phyloP scores from a whole-genome alignment of 2,113 vertebrate genomes.

The Cebidichthys violaceus region DNA sequence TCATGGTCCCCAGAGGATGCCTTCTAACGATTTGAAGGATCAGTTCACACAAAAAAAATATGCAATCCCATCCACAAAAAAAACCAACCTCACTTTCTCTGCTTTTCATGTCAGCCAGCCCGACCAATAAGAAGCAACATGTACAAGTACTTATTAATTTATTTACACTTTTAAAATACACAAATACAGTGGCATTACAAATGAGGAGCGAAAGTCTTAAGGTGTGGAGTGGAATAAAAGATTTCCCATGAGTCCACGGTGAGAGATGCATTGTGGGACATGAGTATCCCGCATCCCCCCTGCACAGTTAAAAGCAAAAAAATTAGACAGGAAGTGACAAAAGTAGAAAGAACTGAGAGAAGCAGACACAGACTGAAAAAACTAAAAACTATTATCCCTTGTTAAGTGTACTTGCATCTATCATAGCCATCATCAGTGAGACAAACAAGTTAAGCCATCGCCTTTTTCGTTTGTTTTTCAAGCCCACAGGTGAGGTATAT shows the following conservation, averaged over 20 bases:
- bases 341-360: constrained; percentile 21
- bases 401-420: constrained; percentile 61
- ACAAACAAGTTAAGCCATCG: constrained; percentile 52
- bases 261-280: constrained; percentile 65
- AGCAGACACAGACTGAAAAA: constrained; percentile 34
- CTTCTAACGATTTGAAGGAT: background rate
- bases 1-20: background rate
- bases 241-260: constrained; percentile 76
- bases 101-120: background rate
- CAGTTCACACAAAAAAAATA: background rate
- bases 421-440: constrained; percentile 60
- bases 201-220: constrained; percentile 78
- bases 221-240: constrained; percentile 51
- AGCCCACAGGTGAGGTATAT: constrained; percentile 57
- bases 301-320: constrained; percentile 60
- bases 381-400: constrained; percentile 12
- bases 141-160: constrained; percentile 92
- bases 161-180: constrained; percentile 97
- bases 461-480: constrained; percentile 49
- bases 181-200: constrained; percentile 91
- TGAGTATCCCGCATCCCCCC: constrained; percentile 47
- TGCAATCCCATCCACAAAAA: background rate
- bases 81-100: background rate
- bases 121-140: constrained; percentile 19
- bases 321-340: constrained; percentile 34